Evolutionary conservation across 2,888 invertebrate species (phyloP).

Genomic region (Sesia apiformis): DNA sequence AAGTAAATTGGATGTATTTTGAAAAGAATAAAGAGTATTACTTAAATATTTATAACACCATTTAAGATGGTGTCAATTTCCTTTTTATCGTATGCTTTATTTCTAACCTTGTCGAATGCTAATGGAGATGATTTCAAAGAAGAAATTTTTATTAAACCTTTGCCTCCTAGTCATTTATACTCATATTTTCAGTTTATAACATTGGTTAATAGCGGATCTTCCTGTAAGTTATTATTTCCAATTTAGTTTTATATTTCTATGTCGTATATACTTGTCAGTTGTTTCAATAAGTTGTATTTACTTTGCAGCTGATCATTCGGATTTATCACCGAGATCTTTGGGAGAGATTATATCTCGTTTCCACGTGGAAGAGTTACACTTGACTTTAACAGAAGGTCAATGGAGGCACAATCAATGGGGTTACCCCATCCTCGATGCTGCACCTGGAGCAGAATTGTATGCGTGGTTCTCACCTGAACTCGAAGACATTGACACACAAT

Average conservation of each 20-base stretch:
- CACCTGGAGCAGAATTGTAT: constrained; percentile 95
- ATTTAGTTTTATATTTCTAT: too few relatives aligned
- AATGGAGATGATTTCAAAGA: constrained; percentile 84
- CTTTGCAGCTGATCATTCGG: constrained; percentile 84
- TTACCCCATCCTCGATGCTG: constrained; percentile 90
- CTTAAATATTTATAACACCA: too few relatives aligned
- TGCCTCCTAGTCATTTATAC: constrained; percentile 88
- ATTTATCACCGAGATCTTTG: constrained; percentile 90
- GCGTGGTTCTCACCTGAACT: constrained; percentile 89
- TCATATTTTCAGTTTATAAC: constrained; percentile 94
- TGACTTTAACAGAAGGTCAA: constrained; percentile 93
- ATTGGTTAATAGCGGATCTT: constrained; percentile 76
- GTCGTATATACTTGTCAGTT: not conserved
- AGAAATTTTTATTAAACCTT: constrained; percentile 90
- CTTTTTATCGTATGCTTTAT: too few relatives aligned
- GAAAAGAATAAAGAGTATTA: too few relatives aligned
- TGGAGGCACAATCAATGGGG: constrained; percentile 98
- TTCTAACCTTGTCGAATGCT: too few relatives aligned
- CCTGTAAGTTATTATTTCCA: constrained; percentile 69
- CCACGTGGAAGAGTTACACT: constrained; percentile 90
- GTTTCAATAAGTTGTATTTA: not conserved
- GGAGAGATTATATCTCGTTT: constrained; percentile 91
- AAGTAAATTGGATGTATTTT: too few relatives aligned
- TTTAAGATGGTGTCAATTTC: too few relatives aligned
- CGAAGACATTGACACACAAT: constrained; percentile 83